phyloP scores from a whole-genome alignment of 2,888 invertebrate genomes.

The Chloromyia formosa region DNA sequence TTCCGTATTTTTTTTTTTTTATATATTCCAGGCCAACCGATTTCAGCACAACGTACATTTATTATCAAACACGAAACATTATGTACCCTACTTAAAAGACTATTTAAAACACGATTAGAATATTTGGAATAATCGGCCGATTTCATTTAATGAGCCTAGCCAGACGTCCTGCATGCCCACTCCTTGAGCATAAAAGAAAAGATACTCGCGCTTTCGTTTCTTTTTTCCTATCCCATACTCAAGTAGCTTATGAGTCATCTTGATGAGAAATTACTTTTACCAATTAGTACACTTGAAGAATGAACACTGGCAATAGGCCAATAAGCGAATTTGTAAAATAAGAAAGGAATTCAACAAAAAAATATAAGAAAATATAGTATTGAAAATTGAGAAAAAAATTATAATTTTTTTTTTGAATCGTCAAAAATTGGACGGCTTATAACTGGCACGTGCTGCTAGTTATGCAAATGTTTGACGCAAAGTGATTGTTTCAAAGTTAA shows the following conservation, averaged over 20 bases:
- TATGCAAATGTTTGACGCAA: background rate
- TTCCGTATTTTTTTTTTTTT: no score
- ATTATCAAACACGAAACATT: background rate
- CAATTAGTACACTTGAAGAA: no score
- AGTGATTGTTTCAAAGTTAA: no score
- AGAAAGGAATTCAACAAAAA: background rate
- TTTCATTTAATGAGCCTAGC: background rate
- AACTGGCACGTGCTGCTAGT: background rate
- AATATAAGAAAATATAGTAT: background rate
- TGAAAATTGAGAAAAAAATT: no score
- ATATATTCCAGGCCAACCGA: no score
- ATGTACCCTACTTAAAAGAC: background rate
- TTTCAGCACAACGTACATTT: no score
- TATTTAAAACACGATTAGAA: background rate
- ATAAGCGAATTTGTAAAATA: background rate
- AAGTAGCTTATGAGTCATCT: no score
- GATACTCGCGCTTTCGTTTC: background rate
- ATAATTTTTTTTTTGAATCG: background rate
- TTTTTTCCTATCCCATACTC: no score
- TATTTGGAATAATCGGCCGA: no score
- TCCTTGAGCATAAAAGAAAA: no score
- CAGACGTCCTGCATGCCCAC: background rate
- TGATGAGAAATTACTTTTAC: no score
- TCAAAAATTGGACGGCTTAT: background rate
- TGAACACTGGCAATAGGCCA: background rate